A percentile compares a stretch with the other conserved stretches of the same genome.
phyloP scores from a whole-genome alignment of 92 coral and sea anemone species.

The Porites evermanni region DNA sequence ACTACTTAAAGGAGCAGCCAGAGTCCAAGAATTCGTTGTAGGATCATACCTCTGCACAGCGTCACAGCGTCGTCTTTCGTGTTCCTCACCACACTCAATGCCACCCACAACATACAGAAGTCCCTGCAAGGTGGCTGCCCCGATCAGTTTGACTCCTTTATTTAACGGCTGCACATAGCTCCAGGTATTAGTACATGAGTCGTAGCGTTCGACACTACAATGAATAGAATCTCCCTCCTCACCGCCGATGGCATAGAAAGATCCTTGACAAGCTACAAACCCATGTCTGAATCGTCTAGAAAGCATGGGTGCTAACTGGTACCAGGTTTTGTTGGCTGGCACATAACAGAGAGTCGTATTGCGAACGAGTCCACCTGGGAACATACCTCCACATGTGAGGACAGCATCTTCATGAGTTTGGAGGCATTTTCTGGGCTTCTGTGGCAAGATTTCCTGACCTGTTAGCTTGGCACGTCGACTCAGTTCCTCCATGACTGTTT shows the following conservation, averaged over 20 bases:
- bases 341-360: slow-evolving; percentile 78
- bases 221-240: slow-evolving; percentile 78
- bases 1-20: slow-evolving; percentile 60
- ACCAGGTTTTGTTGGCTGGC: slow-evolving; percentile 74
- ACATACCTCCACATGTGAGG: slow-evolving; percentile 84
- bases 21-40: slow-evolving; percentile 74
- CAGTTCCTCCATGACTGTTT: slow-evolving; percentile 72
- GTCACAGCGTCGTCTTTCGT: slow-evolving; percentile 77
- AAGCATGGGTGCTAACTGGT: slow-evolving; percentile 78
- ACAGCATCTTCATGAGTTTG: slow-evolving; percentile 81
- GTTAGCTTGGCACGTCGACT: slow-evolving; percentile 54
- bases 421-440: slow-evolving; percentile 75
- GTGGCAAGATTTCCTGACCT: slow-evolving; percentile 43
- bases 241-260: slow-evolving; percentile 87
- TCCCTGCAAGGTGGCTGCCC: slow-evolving; percentile 76
- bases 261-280: slow-evolving; percentile 68
- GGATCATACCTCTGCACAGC: slow-evolving; percentile 76
- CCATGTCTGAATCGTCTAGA: slow-evolving; percentile 86
- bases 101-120: slow-evolving; percentile 78
- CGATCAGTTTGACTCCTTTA: slow-evolving; percentile 71
- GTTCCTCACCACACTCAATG: slow-evolving; percentile 66
- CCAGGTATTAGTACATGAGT: slow-evolving; percentile 85
- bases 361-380: slow-evolving; percentile 75
- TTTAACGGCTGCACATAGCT: slow-evolving; percentile 70
- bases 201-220: slow-evolving; percentile 77